These are phyloP conservation scores for Phragmatobia fuliginosa DNA, from an alignment of 2,888 invertebrate genomes.

Conservation along the genomic window DNA sequence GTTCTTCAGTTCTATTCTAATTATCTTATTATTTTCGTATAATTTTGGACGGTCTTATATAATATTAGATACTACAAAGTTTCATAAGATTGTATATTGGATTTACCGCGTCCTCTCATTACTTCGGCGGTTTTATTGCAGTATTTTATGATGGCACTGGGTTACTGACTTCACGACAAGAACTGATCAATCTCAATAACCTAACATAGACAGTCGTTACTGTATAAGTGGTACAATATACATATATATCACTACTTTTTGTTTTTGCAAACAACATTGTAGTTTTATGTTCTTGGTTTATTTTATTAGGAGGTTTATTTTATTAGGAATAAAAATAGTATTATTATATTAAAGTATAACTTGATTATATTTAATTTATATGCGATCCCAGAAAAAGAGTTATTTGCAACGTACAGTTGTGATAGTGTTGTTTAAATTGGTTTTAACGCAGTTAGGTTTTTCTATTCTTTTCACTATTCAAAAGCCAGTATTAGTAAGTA, in stretches of 20 bases:
- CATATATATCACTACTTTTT: background rate
- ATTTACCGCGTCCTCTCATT: constrained; percentile 33
- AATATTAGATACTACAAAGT: constrained; percentile 7
- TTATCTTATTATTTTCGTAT: too few species aligned
- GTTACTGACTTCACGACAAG: constrained; percentile 59
- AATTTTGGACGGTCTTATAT: background rate
- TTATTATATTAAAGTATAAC: background rate
- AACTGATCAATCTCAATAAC: constrained; percentile 64
- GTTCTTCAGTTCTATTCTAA: too few species aligned
- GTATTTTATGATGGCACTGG: constrained; percentile 62
- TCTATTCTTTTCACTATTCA: too few species aligned
- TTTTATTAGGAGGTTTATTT: background rate
- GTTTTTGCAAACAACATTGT: background rate
- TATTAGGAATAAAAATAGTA: too few species aligned
- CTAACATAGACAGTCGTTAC: constrained; percentile 16
- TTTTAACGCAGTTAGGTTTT: background rate
- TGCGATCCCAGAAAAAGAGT: background rate
- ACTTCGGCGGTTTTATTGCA: constrained; percentile 53
- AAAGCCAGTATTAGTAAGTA: too few species aligned
- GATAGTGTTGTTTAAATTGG: background rate
- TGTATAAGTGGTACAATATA: background rate
- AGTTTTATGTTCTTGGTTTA: background rate
- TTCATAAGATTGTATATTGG: constrained; percentile 17
- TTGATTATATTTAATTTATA: background rate
- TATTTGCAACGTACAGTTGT: background rate